phyloP scores from a whole-genome alignment of 2,113 vertebrate species.

The Syrmaticus mikado region DNA sequence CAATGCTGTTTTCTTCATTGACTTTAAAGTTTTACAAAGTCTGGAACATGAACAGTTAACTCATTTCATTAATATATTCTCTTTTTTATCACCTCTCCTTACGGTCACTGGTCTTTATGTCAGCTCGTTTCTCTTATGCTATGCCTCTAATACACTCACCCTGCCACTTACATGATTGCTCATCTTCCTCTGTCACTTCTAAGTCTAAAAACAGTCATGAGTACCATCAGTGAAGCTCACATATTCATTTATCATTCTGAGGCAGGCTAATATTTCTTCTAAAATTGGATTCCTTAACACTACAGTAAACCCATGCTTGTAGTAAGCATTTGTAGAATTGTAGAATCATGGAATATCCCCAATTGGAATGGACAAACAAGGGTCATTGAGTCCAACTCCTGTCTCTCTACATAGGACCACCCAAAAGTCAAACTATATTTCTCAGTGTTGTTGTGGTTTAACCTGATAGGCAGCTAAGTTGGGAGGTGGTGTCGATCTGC shows the following conservation, averaged over 20 bases:
- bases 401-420: background rate
- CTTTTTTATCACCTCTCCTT: constrained; percentile 57
- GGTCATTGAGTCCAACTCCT: background rate
- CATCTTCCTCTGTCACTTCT: constrained; percentile 66
- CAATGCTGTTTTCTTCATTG: background rate
- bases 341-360: background rate
- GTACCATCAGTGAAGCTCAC: constrained; percentile 38
- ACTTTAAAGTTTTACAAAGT: background rate
- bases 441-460: background rate
- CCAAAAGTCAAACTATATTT: background rate
- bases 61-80: constrained; percentile 52
- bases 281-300: constrained; percentile 33
- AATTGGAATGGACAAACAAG: background rate
- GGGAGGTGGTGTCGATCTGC: too few relatives aligned
- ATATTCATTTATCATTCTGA: constrained; percentile 69
- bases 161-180: constrained; percentile 62
- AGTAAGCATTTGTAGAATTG: background rate
- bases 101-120: constrained; percentile 68
- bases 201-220: constrained; percentile 55
- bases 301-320: background rate
- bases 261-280: constrained; percentile 43
- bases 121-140: constrained; percentile 51
- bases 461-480: background rate
- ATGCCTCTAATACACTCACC: constrained; percentile 64
- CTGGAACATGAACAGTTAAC: constrained; percentile 13